Base-by-base conservation (phyloP, 2,797 vertebrate genomes). In the Odontamblyopus lacepedii region DNA sequence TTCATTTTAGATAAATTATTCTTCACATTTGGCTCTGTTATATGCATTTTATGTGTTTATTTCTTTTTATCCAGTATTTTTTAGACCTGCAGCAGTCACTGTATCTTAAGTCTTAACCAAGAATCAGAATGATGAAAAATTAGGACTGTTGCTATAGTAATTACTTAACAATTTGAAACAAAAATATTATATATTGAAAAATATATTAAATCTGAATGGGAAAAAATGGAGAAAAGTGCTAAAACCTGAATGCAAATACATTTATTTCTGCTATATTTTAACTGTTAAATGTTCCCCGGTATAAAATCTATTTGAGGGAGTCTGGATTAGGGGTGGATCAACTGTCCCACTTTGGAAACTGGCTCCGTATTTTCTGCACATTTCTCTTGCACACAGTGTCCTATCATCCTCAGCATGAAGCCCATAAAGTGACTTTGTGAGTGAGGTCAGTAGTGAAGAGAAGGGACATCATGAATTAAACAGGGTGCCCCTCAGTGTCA, bases 241-340 rank as follows among this genome's bases (percentile, higher is more conserved):
- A 2, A 44, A 44, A 44, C 41, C 41, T 44, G 41, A 19, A 15
- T 48, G 41, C 72, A 62, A 9, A 35, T 27, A 48, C 65, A 73
- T 66, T 57, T 38, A 38, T 77, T 51, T 61, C 60, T 70, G 73
- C 50, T 73, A 48, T 71, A 57, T 23, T 44, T 57, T 50, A 53
- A 50, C 26, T 66, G 23, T 64, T 64, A 6, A 38, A 19, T 41
- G 74, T 61, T 66, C 18, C 64, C 50, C 68, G 61, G 75, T 48
- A 76, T 19, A 86, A 84, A 80, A 69, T 65, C 73, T 35, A 76
- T 83, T 70, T 81, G 64, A 75, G 75, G 76, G 74, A 77, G 75
- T 9, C 69, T 41, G 74, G 87, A 85, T 90, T 88, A 88, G 67
- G 69, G 77, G 71, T 78, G 84, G 82, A 88, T 90, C 81, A 83